These are phyloP conservation scores for Proisotoma minuta DNA, from an alignment of 2,888 invertebrate genomes.

Conservation along the genomic window DNA sequence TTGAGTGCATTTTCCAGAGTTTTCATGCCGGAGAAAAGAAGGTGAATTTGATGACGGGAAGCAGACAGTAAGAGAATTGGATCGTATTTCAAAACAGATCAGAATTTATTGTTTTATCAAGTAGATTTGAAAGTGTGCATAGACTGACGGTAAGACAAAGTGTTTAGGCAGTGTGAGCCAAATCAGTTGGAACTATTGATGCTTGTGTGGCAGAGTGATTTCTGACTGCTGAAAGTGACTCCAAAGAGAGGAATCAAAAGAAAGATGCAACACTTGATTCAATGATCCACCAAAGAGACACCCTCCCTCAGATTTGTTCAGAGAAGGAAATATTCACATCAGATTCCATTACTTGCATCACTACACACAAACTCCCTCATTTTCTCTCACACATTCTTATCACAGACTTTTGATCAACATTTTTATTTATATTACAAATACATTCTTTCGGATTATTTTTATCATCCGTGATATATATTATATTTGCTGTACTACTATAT, in stretches of 20 bases:
- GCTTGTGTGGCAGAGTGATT: conserved; percentile 4
- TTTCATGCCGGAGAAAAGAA: no score
- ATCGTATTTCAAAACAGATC: conserved; percentile 4
- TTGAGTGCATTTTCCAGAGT: no score
- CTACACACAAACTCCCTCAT: conserved; percentile 19
- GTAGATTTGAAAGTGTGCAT: not conserved
- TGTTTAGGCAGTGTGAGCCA: not conserved
- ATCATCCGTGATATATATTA: no score
- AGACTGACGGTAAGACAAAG: not conserved
- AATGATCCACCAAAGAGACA: conserved; percentile 15
- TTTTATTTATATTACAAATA: no score
- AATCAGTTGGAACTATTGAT: conserved; percentile 4
- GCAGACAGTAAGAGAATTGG: conserved; percentile 1
- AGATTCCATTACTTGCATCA: conserved; percentile 19
- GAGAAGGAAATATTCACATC: conserved; percentile 18
- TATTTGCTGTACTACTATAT: no score
- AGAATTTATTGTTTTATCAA: conserved; percentile 10
- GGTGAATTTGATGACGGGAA: not conserved
- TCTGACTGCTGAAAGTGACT: conserved; percentile 8
- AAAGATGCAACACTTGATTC: conserved; percentile 12
- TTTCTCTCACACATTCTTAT: conserved; percentile 18
- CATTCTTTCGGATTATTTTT: no score
- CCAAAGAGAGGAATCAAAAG: not conserved
- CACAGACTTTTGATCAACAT: no score
- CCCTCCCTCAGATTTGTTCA: not conserved